Evolutionary conservation across 2,113 vertebrate species (phyloP), one percentile per base, ranked within the genome.

Genomic region (Barnardius zonarius): DNA sequence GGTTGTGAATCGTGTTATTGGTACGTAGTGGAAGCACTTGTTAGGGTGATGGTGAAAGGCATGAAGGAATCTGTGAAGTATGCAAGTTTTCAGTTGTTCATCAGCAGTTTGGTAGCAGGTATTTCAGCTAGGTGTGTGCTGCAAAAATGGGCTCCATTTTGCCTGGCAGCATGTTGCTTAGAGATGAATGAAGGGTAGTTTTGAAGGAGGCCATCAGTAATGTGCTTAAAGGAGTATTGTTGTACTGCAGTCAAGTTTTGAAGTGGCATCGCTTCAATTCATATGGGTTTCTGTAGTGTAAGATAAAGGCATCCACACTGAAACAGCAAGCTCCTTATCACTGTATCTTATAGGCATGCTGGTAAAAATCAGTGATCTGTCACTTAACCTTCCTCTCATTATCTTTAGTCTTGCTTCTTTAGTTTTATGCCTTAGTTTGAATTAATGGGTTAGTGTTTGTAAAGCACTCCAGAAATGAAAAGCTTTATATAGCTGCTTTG

Each of bases 331-430:
- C 20, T 75, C 30, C 66, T 92, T 11, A 13, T 73, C 83, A 39
- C 37, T 77, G 5, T 44, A 72, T 69, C 49, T 68, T 66, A n/a
- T 54, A 66, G 28, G 0, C 7, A 31, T n/a, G 75, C 62, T 76
- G 64, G 37, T 62, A 66, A 82, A 93, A 96, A 59, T 68, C 57
- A 86, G 52, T 95, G 33, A 88, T 73, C 85, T 91, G 72, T 62
- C 18, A 2, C 49, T 73, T 93, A 74, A 89, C 80, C 59, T 94
- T 95, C 59, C 48, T 90, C 78, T 78, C 78, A 62, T 72, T 86
- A 62, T 35, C 84, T 88, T 82, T 49, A 88, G 93, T 75, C 91
- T 93, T 91, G 86, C 83, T 96, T 89, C 74, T 89, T 90, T 85
- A 67, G 61, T 95, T 95, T 95, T 92, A 95, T 95, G 69, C 61